These are phyloP conservation scores for Callosobruchus maculatus DNA, from an alignment of 2,888 invertebrate species.

Conservation along the genomic window DNA sequence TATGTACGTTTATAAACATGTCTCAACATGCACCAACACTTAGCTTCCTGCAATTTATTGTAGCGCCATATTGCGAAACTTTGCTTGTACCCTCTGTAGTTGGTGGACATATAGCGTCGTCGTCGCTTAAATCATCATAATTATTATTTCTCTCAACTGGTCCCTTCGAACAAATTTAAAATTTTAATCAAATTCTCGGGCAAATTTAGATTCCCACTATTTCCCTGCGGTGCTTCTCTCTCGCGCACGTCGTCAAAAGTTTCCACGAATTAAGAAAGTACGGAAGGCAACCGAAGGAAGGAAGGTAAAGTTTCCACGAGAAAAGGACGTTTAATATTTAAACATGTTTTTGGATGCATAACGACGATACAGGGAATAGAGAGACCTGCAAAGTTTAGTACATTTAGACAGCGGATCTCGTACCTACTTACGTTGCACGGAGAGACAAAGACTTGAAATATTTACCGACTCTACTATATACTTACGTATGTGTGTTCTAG, in stretches of 20 bases:
- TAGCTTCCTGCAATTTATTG: no score
- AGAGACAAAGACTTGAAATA: conserved; percentile 34
- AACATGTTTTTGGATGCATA: conserved; percentile 44
- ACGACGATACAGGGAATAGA: conserved; percentile 44
- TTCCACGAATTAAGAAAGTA: conserved; percentile 17
- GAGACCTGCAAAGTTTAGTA: conserved; percentile 19
- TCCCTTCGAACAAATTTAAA: neutral
- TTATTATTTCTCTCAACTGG: neutral
- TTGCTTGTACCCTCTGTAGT: no score
- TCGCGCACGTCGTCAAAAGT: neutral
- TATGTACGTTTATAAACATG: no score
- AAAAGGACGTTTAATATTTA: conserved; percentile 44
- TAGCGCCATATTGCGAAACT: no score
- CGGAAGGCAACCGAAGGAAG: conserved; percentile 17
- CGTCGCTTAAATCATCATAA: neutral
- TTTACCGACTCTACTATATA: no score
- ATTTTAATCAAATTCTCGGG: neutral
- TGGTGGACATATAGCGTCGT: no score
- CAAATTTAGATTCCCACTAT: neutral
- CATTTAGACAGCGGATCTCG: neutral
- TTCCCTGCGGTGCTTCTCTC: neutral
- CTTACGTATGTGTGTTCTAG: conserved; percentile 19
- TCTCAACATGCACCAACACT: no score
- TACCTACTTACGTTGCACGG: conserved; percentile 9
- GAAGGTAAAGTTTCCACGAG: conserved; percentile 26